Evolutionary conservation across 2,113 vertebrate species (phyloP), one percentile per base, ranked within the genome.

Genomic region (Zosterops lateralis): DNA sequence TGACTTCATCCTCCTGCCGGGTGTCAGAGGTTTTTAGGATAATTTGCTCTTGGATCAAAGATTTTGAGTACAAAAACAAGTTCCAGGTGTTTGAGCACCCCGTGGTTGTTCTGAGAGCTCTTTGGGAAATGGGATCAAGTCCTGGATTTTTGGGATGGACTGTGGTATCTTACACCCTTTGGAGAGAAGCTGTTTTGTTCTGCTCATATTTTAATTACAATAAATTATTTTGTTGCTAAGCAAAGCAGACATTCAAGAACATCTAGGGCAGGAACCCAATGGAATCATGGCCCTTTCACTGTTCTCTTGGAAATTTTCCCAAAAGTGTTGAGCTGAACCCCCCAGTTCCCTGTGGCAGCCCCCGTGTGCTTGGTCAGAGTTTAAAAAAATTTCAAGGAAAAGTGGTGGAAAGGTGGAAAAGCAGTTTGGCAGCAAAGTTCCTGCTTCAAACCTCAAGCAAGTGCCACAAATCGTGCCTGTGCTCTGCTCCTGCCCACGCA

Each of bases 241-340:
- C 71, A 21, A 68, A 95, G 80, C 72, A 54, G 75, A 79, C 87
- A 74, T 40, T 74, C 79, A 77, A 89, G 93, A 95, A 95, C 90
- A 91, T 75, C 54, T 8, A 77, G 92, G 87, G 94, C 85, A 36
- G 84, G 65, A 95, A 88, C 85, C 87, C 53, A 12, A 17, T 0
- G 13, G 74, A 92, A 70, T 57, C 44, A 20, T 0, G 1, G 87
- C 92, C 90, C 91, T 80, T 90, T 42, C 93, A 74, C 87, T 73
- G 84, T 85, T 79, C 89, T 89, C 4, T 16, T 36, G 17, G 1
- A 56, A 60, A 54, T 28, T 60, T 65, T 56, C 78, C 78, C 31
- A 3, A 14, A 4, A 76, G 84, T 20, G 60, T 40, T 53, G 5
- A 20, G 56, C 84, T 64, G 85, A 80, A 57, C 5, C 44, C 58